Evolutionary conservation across 2,888 invertebrate species (phyloP).

Genomic region (Polietes domitor): DNA sequence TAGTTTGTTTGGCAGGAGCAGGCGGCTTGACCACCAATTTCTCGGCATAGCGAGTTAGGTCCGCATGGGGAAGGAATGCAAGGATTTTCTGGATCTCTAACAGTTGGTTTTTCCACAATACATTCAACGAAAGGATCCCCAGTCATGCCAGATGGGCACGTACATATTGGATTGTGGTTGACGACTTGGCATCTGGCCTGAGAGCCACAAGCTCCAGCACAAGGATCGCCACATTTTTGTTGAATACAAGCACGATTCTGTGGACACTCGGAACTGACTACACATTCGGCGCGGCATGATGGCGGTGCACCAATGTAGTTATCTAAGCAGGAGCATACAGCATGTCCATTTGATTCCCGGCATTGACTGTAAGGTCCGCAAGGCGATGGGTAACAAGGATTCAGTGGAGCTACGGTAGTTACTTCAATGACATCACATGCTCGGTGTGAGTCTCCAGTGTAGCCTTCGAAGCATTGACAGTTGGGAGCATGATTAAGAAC

Average conservation of each 20-base stretch:
- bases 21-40: conserved; percentile 91
- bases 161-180: conserved; percentile 87
- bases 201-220: conserved; percentile 85
- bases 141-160: conserved; percentile 84
- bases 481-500: conserved; percentile 89
- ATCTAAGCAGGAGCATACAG: conserved; percentile 84
- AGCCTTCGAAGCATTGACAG: conserved; percentile 88
- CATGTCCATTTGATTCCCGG: conserved; percentile 84
- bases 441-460: conserved; percentile 87
- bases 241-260: conserved; percentile 84
- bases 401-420: conserved; percentile 74
- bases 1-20: conserved; percentile 91
- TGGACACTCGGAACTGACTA: conserved; percentile 85
- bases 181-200: conserved; percentile 86
- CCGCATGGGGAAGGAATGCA: conserved; percentile 92
- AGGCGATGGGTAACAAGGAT: conserved; percentile 85
- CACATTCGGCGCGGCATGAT: conserved; percentile 85
- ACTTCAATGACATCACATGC: conserved; percentile 82
- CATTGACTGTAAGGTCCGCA: conserved; percentile 87
- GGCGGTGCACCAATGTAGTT: conserved; percentile 86
- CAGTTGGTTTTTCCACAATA: conserved; percentile 80
- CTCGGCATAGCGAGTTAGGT: conserved; percentile 90
- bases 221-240: conserved; percentile 86
- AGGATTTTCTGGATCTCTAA: conserved; percentile 83
- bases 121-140: conserved; percentile 86